phyloP scores from a whole-genome alignment of 2,888 invertebrate genomes.

The Homarus gammarus region DNA sequence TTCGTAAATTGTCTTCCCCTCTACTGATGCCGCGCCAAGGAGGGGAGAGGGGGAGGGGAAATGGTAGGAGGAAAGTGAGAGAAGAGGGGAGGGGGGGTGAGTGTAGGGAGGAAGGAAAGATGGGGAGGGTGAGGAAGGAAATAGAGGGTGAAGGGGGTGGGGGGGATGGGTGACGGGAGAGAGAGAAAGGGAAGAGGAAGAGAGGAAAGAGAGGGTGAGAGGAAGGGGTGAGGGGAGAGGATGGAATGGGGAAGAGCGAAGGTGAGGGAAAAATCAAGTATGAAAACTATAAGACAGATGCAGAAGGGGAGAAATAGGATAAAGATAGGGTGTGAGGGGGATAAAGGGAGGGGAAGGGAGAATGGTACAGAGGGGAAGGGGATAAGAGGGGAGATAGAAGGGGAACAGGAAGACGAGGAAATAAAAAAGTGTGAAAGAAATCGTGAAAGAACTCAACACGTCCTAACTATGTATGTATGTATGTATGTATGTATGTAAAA shows the following conservation, averaged over 20 bases:
- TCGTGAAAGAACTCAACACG: no score
- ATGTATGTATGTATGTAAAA: no score
- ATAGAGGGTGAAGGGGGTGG: neutral
- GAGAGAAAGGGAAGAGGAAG: neutral
- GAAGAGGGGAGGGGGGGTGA: neutral
- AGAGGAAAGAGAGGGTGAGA: neutral
- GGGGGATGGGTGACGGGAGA: neutral
- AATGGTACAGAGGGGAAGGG: neutral
- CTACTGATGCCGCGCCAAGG: neutral
- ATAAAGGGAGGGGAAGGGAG: neutral
- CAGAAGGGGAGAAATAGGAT: neutral
- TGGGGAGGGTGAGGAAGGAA: neutral
- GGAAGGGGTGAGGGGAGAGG: no score
- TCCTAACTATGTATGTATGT: no score
- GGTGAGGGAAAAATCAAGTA: no score
- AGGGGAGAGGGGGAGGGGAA: neutral
- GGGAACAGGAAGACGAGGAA: no score
- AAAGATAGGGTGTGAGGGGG: neutral
- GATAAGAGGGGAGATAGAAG: no score
- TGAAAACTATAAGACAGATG: no score
- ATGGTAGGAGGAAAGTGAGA: neutral
- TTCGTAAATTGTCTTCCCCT: constrained; percentile 8
- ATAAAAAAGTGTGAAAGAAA: no score
- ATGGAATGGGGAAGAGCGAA: no score
- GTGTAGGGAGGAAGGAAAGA: neutral